Conservation (phyloP, 2,113 vertebrate species). For the Microtus pennsylvanicus region DNA sequence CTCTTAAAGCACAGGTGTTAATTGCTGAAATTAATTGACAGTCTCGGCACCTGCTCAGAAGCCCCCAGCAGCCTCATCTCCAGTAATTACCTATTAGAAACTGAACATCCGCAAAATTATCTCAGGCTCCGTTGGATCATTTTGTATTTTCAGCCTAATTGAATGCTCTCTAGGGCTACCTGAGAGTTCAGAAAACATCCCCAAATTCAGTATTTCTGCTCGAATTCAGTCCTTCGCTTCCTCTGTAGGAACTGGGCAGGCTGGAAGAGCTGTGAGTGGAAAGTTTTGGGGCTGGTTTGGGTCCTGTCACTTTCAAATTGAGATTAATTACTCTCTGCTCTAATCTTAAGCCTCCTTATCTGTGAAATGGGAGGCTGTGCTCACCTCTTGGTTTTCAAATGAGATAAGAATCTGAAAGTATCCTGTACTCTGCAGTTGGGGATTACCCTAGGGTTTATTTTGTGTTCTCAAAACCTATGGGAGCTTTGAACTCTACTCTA, state of each 20-base stretch:
- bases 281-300: background rate
- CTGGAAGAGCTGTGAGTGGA: background rate
- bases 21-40: conserved; percentile 65
- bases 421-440: background rate
- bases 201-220: conserved; percentile 26
- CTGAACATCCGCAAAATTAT: conserved; percentile 23
- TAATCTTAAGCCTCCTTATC: conserved; percentile 2
- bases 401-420: conserved; percentile 18
- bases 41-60: conserved; percentile 55
- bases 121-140: background rate
- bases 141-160: conserved; percentile 48
- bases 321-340: conserved; percentile 11
- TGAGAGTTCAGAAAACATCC: conserved; percentile 34
- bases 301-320: background rate
- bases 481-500: background rate
- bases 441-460: conserved; percentile 10
- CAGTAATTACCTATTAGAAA: conserved; percentile 62
- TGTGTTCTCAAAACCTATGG: background rate
- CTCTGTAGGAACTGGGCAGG: background rate
- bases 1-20: conserved; percentile 62
- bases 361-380: conserved; percentile 24
- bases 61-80: background rate
- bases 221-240: background rate
- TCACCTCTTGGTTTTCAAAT: background rate
- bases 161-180: conserved; percentile 19